Evolutionary conservation across 2,888 invertebrate genomes (phyloP).

Genomic region (Rhagium mordax): DNA sequence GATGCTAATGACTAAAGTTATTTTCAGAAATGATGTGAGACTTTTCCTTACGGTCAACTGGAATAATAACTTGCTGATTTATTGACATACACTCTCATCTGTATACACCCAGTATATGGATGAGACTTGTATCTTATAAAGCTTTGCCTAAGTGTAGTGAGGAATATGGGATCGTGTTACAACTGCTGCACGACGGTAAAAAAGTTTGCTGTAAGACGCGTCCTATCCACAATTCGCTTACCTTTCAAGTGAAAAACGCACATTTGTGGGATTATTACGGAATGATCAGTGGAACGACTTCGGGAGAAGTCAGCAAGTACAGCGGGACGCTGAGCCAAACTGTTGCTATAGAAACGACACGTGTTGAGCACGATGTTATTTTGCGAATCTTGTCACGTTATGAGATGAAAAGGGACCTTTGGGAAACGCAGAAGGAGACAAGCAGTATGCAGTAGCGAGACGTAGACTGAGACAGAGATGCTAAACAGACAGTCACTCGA

Average conservation of each 20-base stretch:
- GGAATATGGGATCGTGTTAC: too few relatives aligned
- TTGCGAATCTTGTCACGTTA: constrained; percentile 71
- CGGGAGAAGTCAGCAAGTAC: constrained; percentile 65
- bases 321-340: constrained; percentile 65
- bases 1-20: too few relatives aligned
- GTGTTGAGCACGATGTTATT: constrained; percentile 70
- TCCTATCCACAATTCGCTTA: constrained; percentile 56
- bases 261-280: constrained; percentile 65
- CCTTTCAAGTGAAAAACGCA: constrained; percentile 62
- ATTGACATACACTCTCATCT: too few relatives aligned
- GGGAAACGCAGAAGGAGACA: constrained; percentile 62
- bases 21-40: too few relatives aligned
- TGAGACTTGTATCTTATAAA: too few relatives aligned
- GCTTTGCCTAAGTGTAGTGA: too few relatives aligned
- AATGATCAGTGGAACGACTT: constrained; percentile 63
- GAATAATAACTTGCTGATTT: too few relatives aligned
- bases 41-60: too few relatives aligned
- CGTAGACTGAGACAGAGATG: constrained; percentile 60
- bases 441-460: constrained; percentile 54
- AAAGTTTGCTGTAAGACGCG: not conserved
- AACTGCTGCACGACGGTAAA: not conserved
- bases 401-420: constrained; percentile 69
- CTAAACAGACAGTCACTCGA: constrained; percentile 55
- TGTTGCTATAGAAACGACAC: constrained; percentile 71
- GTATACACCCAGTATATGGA: too few relatives aligned